phyloP scores from a whole-genome alignment of 2,113 vertebrate species.

The Baryphthengus martii region DNA sequence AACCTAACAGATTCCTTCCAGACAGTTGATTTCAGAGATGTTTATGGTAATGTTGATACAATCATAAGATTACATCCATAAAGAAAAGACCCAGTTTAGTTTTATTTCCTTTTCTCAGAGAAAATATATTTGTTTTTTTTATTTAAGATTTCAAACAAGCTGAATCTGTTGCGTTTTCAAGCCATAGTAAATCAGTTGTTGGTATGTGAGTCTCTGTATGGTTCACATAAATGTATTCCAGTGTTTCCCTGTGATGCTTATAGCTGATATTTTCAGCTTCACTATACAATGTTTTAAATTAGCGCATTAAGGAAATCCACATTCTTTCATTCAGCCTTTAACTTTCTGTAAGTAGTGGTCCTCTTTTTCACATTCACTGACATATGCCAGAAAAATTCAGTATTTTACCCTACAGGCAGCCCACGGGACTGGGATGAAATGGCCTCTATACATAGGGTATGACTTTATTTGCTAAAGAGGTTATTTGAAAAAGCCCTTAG shows the following conservation, averaged over 20 bases:
- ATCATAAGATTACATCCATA: conserved; percentile 35
- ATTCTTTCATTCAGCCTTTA: conserved; percentile 42
- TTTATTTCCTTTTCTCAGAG: conserved; percentile 24
- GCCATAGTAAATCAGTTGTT: neutral
- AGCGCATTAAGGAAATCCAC: conserved; percentile 11
- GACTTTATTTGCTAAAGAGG: conserved; percentile 68
- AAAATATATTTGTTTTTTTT: conserved; percentile 19
- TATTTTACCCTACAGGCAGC: conserved; percentile 36
- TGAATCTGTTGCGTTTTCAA: conserved; percentile 29
- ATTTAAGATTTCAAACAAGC: conserved; percentile 38
- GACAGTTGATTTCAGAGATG: conserved; percentile 53
- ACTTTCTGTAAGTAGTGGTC: neutral
- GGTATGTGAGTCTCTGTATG: neutral
- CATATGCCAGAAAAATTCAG: conserved; percentile 23
- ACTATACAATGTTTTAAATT: neutral
- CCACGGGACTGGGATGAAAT: conserved; percentile 39
- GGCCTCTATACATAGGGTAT: conserved; percentile 37
- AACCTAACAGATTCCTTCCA: conserved; percentile 25
- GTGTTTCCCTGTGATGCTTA: neutral
- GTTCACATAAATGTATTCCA: neutral
- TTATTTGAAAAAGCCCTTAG: conserved; percentile 53
- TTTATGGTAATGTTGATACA: conserved; percentile 44
- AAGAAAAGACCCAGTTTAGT: conserved; percentile 29
- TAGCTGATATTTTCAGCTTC: neutral
- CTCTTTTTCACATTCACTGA: conserved; percentile 48